These are phyloP conservation scores for Parapristionchus giblindavisi DNA, from an alignment of 2,888 invertebrate species.

Conservation along the genomic window DNA sequence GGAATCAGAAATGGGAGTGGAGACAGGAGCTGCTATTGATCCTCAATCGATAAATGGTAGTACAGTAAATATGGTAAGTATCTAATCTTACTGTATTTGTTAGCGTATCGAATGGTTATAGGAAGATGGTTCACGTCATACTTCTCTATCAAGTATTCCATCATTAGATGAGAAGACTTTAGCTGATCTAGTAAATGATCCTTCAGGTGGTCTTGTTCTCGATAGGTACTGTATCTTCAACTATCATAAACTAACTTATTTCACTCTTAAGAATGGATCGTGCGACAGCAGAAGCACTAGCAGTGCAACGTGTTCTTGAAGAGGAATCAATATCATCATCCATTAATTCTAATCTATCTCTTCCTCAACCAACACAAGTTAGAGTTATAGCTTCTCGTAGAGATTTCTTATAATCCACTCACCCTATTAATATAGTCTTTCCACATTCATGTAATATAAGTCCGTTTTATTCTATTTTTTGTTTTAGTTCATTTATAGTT, in stretches of 20 bases:
- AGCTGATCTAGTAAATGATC: constrained; percentile 4
- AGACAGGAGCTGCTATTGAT: not conserved
- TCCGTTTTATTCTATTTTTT: too few species aligned
- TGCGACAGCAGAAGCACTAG: constrained; percentile 18
- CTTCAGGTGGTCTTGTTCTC: constrained; percentile 6
- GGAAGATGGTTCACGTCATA: not conserved
- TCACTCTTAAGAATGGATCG: constrained; percentile 11
- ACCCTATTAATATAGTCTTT: too few species aligned
- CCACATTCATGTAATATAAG: too few species aligned
- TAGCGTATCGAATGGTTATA: too few species aligned
- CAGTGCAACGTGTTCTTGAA: not conserved
- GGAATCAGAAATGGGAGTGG: not conserved
- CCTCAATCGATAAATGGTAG: constrained; percentile 3
- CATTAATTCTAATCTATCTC: not conserved
- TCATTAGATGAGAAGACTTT: not conserved
- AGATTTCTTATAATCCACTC: not conserved
- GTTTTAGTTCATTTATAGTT: too few species aligned
- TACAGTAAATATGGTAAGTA: too few species aligned
- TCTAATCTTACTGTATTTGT: too few species aligned
- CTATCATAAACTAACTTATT: not conserved
- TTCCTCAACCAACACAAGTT: constrained; percentile 1
- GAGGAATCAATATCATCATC: constrained; percentile 3
- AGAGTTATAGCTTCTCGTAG: constrained; percentile 7
- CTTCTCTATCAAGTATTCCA: not conserved
- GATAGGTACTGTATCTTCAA: not conserved